Base-by-base conservation (phyloP, 2,888 invertebrate genomes). In the Drosophila trichaetosa region DNA sequence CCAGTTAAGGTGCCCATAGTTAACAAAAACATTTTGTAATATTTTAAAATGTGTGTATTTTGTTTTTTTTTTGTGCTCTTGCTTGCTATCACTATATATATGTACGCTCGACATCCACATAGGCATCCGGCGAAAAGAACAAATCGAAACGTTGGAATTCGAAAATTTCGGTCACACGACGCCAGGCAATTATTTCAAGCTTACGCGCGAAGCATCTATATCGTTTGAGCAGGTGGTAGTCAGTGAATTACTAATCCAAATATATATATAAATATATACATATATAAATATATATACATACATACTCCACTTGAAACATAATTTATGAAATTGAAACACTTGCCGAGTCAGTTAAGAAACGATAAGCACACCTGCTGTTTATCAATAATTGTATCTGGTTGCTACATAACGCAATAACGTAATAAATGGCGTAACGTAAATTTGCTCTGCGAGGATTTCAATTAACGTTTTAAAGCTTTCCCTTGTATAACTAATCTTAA, bases 131-230 rank as follows among this genome's bases (percentile, higher is more conserved):
- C 93, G 96, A 96, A 82, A 95, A 95, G 91, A 95, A 95, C 90
- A 95, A 95, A 72, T 94, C 95, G 62, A 95, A 95, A 91, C 96
- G 96, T 91, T 98, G 97, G 97, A 96, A 95, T 92, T 95, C 96
- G 90, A 95, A 97, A 79, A 94, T 98, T 78, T 97, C 97, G 79
- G 96, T 97, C 65, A 97, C 97, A 48, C 95, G 97, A 89, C 99
- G 99, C 93, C 95, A 98, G 90, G 99, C 98, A 61, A 99, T 99
- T 57, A 95, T 99, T 93, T 99, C 98, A 90, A 99, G 99, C 93
- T 95, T 99, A 92, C 95, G 98, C 91, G 98, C 98, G 94, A 96
- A 96, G 80, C 98, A 98, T 89, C 95, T 99, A 73, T 98, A 99
- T 94, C 97, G 97, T 92, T 94, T 99, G 83, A 97, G 97, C 94